Conservation (phyloP, 2,797 vertebrate genomes). For the Pantherophis alleghaniensis region DNA sequence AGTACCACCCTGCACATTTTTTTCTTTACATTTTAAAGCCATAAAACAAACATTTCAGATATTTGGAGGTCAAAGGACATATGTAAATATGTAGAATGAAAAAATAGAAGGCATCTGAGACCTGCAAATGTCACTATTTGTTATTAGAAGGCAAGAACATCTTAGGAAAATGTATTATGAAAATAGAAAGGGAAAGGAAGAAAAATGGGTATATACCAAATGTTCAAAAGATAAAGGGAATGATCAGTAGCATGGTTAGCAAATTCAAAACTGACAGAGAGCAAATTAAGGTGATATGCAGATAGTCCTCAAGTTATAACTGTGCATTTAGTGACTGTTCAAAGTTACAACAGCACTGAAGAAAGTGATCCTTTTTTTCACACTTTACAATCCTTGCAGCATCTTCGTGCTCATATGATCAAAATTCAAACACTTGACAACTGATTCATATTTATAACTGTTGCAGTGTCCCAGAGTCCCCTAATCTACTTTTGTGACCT, state of each 20-base stretch:
- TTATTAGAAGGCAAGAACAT: not conserved
- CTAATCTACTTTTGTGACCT: too few species aligned
- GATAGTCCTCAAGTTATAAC: too few species aligned
- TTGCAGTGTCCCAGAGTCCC: too few species aligned
- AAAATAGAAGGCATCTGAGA: not conserved
- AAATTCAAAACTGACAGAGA: not conserved
- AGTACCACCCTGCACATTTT: not conserved
- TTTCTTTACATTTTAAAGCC: not conserved
- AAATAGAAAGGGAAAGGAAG: not conserved
- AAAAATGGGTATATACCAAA: not conserved
- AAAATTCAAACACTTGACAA: too few species aligned
- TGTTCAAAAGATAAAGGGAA: not conserved
- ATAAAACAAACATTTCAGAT: not conserved
- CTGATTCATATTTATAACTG: too few species aligned
- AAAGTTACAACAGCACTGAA: too few species aligned
- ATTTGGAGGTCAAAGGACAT: not conserved
- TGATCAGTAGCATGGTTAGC: not conserved
- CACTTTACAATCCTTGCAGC: too few species aligned
- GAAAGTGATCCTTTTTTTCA: too few species aligned
- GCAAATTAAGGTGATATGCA: not conserved
- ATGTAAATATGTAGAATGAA: not conserved
- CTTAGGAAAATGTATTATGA: not conserved
- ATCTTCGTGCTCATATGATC: too few species aligned
- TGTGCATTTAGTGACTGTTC: too few species aligned
- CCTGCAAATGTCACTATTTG: not conserved